Conservation (phyloP, 2,797 vertebrate genomes). For the Xenopus petersii region DNA sequence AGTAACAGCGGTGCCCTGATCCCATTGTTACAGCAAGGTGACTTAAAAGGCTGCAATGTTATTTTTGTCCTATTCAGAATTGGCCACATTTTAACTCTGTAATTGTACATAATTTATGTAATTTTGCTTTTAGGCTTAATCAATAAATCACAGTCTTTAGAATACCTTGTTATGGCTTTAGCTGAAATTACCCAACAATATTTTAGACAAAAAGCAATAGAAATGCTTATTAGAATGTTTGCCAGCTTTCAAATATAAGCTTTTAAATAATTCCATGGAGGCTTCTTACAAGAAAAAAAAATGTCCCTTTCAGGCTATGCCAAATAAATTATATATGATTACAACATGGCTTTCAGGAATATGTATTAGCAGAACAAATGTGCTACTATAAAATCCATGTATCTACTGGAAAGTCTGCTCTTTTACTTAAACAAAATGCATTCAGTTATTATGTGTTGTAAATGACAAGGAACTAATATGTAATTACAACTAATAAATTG, state of each 20-base stretch:
- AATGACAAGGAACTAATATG: conserved; percentile 10
- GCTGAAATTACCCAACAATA: neutral
- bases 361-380: conserved; percentile 21
- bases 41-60: too few relatives aligned
- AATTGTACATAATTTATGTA: too few relatives aligned
- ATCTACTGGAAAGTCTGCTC: conserved; percentile 18
- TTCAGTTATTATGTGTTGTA: conserved; percentile 21
- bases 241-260: conserved; percentile 7
- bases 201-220: neutral
- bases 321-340: conserved; percentile 45
- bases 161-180: neutral
- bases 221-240: neutral
- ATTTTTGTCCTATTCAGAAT: too few relatives aligned
- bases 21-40: too few relatives aligned
- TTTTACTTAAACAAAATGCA: conserved; percentile 25
- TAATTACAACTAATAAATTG: conserved; percentile 8
- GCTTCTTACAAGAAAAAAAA: neutral
- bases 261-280: conserved; percentile 1
- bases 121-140: conserved; percentile 49
- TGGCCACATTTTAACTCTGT: too few relatives aligned
- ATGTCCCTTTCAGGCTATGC: conserved; percentile 18
- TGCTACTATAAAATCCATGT: conserved; percentile 24
- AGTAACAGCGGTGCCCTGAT: too few relatives aligned
- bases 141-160: neutral
- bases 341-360: conserved; percentile 36